A percentile compares a stretch with the other conserved stretches of the same genome.
phyloP scores from a whole-genome alignment of 1,140 invertebrate species.

The Dufourea novaeangliae region DNA sequence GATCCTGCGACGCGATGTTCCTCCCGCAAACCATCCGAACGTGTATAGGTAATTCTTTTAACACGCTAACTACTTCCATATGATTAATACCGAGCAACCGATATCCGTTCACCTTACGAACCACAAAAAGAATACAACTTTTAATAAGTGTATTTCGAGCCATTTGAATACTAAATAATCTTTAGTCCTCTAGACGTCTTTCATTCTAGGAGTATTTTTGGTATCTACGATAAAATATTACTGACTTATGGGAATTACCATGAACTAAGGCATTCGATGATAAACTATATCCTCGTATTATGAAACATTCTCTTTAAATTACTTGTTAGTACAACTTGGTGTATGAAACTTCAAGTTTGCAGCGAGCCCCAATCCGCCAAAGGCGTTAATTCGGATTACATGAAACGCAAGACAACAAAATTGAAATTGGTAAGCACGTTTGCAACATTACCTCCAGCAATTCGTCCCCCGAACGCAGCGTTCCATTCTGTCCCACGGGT shows the following conservation, averaged over 20 bases:
- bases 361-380: neutral
- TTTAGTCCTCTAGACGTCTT: too few species aligned
- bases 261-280: too few species aligned
- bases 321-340: neutral
- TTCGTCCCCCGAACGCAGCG: conserved; percentile 84
- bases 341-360: neutral
- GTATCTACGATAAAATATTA: too few species aligned
- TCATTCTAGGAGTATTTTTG: too few species aligned
- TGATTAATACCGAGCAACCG: conserved; percentile 97
- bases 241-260: too few species aligned
- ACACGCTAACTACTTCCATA: conserved; percentile 95
- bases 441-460: conserved; percentile 83
- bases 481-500: conserved; percentile 94
- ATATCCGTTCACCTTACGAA: conserved; percentile 94
- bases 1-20: conserved; percentile 80
- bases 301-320: neutral
- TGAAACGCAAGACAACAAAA: neutral
- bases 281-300: too few species aligned
- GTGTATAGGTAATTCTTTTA: conserved; percentile 96
- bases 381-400: conserved; percentile 1
- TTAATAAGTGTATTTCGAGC: neutral
- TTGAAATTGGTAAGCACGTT: conserved; percentile 7
- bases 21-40: conserved; percentile 96
- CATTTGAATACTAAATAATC: too few species aligned
- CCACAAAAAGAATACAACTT: conserved; percentile 49